phyloP scores from a whole-genome alignment of 1,140 invertebrate species.

The Maconellicoccus hirsutus region DNA sequence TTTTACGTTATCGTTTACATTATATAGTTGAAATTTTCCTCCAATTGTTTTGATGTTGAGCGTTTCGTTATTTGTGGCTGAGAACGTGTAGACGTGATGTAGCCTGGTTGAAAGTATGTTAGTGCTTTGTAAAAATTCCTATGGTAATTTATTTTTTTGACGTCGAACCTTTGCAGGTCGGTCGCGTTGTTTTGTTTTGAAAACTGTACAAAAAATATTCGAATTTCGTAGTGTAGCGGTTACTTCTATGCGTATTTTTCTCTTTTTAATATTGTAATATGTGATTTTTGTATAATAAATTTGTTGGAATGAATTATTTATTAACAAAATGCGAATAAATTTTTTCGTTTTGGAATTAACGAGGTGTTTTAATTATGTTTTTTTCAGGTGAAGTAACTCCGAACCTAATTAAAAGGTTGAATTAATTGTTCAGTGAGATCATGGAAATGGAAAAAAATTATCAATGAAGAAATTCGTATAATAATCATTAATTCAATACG shows the following conservation, averaged over 20 bases:
- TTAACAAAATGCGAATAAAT: conserved; percentile 7
- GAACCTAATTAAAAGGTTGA: no score
- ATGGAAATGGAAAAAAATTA: no score
- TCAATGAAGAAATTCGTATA: no score
- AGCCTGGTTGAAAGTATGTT: neutral
- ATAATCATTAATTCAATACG: no score
- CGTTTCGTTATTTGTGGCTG: neutral
- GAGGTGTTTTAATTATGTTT: no score
- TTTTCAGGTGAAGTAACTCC: no score
- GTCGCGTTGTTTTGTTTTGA: neutral
- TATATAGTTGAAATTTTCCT: neutral
- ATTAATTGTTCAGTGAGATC: no score
- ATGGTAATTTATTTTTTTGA: neutral
- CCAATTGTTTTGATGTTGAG: neutral
- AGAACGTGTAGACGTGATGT: neutral
- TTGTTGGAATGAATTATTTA: conserved; percentile 18
- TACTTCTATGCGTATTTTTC: neutral
- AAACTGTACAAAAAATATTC: neutral
- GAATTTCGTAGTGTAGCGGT: neutral
- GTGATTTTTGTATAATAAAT: conserved; percentile 17
- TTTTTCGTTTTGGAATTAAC: neutral
- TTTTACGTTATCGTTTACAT: neutral
- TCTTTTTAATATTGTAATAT: conserved; percentile 11
- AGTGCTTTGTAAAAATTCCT: neutral
- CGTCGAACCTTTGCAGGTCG: neutral